These are phyloP conservation scores for Fragum fragum DNA, from an alignment of 2,888 invertebrate species.

Conservation along the genomic window DNA sequence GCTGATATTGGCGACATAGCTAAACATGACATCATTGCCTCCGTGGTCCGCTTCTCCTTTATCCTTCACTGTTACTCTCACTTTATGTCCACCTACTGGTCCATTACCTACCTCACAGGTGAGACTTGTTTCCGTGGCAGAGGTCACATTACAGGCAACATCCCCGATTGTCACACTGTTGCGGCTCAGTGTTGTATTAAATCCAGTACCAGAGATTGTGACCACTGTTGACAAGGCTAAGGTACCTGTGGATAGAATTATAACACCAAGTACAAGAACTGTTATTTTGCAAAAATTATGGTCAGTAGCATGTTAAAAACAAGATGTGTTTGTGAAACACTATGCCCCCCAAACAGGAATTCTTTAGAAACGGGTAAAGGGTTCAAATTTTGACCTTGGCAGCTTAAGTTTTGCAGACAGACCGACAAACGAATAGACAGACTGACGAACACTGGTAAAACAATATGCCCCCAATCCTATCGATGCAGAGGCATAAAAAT, in stretches of 20 bases:
- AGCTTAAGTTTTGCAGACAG: too few relatives aligned
- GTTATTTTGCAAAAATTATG: too few relatives aligned
- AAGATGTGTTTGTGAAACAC: too few relatives aligned
- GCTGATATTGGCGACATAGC: slow-evolving; percentile 56
- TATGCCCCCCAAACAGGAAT: too few relatives aligned
- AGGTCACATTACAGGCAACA: slow-evolving; percentile 70
- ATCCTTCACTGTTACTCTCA: slow-evolving; percentile 61
- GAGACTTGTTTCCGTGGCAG: slow-evolving; percentile 66
- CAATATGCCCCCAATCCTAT: too few relatives aligned
- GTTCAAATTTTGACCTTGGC: too few relatives aligned
- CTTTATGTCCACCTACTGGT: slow-evolving; percentile 59
- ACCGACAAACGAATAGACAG: too few relatives aligned
- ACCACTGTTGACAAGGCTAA: slow-evolving; percentile 42
- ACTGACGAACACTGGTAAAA: too few relatives aligned
- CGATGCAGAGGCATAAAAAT: too few relatives aligned
- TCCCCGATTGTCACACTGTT: slow-evolving; percentile 77
- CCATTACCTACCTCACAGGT: slow-evolving; percentile 73
- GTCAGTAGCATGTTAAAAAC: too few relatives aligned
- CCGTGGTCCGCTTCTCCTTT: slow-evolving; percentile 61
- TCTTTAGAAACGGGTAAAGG: too few relatives aligned
- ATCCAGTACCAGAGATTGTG: slow-evolving; percentile 76
- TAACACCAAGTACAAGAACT: too few relatives aligned
- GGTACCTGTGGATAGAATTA: slow-evolving; percentile 49
- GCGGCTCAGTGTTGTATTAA: slow-evolving; percentile 63
- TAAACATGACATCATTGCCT: slow-evolving; percentile 45